phyloP scores from a whole-genome alignment of 2,888 invertebrate species.

The Scaptodrosophila latifasciaeformis region DNA sequence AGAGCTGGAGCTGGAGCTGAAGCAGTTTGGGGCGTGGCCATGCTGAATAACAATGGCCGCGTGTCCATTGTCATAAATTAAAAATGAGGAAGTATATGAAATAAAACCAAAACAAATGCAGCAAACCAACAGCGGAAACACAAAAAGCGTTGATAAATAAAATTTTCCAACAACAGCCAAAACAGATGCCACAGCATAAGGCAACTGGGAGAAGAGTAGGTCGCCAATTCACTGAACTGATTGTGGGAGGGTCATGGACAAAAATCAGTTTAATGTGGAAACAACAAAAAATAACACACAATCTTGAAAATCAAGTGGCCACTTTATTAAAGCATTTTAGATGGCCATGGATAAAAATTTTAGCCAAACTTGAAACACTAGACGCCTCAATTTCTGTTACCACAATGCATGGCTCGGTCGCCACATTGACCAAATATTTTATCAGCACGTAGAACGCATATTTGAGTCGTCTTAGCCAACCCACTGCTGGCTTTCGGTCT shows the following conservation, averaged over 20 bases:
- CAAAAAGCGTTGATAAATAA: conserved; percentile 65
- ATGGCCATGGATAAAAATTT: no score
- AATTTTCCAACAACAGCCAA: conserved; percentile 43
- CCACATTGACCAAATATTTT: no score
- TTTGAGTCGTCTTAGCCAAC: no score
- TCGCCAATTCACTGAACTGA: not conserved
- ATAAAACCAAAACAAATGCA: conserved; percentile 51
- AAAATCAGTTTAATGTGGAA: no score
- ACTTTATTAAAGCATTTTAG: conserved; percentile 1
- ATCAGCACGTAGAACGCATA: no score
- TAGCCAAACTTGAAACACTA: no score
- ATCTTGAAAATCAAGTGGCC: not conserved
- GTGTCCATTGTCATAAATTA: conserved; percentile 69
- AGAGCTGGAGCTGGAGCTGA: not conserved
- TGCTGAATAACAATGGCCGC: conserved; percentile 46
- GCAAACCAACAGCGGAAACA: conserved; percentile 47
- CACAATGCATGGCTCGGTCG: no score
- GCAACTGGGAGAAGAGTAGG: conserved; percentile 12
- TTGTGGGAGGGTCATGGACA: not conserved
- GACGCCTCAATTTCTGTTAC: no score
- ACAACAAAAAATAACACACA: conserved; percentile 32
- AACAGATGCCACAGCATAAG: conserved; percentile 6
- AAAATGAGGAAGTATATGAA: conserved; percentile 66
- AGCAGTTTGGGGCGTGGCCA: conserved; percentile 29
- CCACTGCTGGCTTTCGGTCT: not conserved